Base-by-base conservation (phyloP, 2,888 invertebrate species). In the Serripes groenlandicus region DNA sequence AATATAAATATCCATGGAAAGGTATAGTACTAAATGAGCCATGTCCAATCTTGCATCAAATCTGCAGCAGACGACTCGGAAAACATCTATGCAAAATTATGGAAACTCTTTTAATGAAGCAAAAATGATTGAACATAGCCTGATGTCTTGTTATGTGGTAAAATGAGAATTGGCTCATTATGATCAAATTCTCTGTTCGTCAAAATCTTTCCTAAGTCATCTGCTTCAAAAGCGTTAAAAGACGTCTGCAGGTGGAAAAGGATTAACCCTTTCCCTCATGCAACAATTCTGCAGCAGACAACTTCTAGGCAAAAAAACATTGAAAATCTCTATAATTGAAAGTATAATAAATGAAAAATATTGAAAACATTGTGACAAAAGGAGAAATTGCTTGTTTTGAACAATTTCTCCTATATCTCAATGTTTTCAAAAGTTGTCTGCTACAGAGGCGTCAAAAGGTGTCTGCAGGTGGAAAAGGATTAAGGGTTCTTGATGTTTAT, bases 1-100 rank as follows among this genome's bases (percentile, higher is more conserved):
- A 96, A 98, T 81, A 98, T 99, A 2, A 97, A 98, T 93, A 95
- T 97, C 75, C 99, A 99, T 95, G 99, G 99, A 37, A 98, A 98
- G 95, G 97, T 97, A 83, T 26, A 28, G 23, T 15, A 28, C 18
- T 15, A 52, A n/a, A n/a, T n/a, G n/a, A n/a, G n/a, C n/a, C n/a
- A n/a, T n/a, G n/a, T n/a, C n/a, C n/a, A n/a, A n/a, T n/a, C n/a
- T n/a, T n/a, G n/a, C n/a, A n/a, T n/a, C n/a, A n/a, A n/a, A n/a
- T n/a, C n/a, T n/a, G n/a, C n/a, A n/a, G n/a, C n/a, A n/a, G n/a
- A n/a, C n/a, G n/a, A n/a, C n/a, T n/a, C n/a, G n/a, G n/a, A n/a
- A n/a, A n/a, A n/a, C n/a, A n/a, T n/a, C n/a, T n/a, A n/a, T n/a
- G n/a, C n/a, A n/a, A n/a, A n/a, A n/a, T n/a, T n/a, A n/a, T n/a